phyloP scores from a whole-genome alignment of 2,113 vertebrate species.

The Sylvilagus bachmani region DNA sequence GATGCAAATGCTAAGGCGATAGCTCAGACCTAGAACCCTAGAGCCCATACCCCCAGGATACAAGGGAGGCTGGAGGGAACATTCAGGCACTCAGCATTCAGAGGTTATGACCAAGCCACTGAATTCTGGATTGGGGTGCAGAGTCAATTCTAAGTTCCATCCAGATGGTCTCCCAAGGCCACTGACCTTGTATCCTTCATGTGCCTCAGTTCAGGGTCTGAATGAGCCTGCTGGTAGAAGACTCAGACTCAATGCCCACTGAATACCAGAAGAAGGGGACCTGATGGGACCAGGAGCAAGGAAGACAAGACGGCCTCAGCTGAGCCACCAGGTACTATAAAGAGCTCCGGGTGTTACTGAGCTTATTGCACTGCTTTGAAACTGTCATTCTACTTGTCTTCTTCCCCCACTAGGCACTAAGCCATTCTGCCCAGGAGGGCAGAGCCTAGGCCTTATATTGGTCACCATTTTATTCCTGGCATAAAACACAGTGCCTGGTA shows the following conservation, averaged over 20 bases:
- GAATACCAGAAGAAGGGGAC: neutral
- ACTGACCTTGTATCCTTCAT: neutral
- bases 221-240: neutral
- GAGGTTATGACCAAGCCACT: neutral
- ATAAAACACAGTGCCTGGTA: neutral
- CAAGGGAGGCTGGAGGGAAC: neutral
- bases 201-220: neutral
- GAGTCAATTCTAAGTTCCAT: neutral
- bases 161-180: neutral
- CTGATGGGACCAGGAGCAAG: neutral
- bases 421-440: neutral
- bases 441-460: neutral
- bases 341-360: neutral
- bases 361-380: neutral
- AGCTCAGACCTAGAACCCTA: neutral
- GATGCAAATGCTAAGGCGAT: neutral
- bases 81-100: neutral
- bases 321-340: neutral
- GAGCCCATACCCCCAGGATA: neutral
- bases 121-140: neutral
- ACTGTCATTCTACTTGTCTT: neutral
- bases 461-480: conserved; percentile 44
- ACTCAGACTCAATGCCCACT: neutral
- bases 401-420: neutral
- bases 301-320: neutral